Percentiles rank a stretch among this genome's conserved stretches.
Conservation (phyloP, 2,888 invertebrate species). For the Teinopalpus imperialis region DNA sequence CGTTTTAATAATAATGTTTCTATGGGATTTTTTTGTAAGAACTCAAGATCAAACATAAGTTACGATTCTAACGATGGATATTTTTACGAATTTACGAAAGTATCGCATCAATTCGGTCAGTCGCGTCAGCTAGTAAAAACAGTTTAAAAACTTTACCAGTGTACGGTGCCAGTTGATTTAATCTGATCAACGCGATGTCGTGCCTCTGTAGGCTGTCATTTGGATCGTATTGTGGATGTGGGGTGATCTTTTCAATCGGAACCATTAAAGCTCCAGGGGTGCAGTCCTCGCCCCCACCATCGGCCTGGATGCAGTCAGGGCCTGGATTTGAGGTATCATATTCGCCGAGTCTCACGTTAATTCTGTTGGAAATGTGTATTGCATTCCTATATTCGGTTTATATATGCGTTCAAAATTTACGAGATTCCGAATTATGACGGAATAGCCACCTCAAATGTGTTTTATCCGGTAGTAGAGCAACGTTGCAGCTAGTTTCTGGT, state of each 20-base stretch:
- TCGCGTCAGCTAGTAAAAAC: too few relatives aligned
- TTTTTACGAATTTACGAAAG: too few relatives aligned
- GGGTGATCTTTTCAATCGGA: conserved; percentile 55
- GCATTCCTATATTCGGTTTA: too few relatives aligned
- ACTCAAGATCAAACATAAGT: too few relatives aligned
- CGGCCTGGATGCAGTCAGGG: conserved; percentile 56
- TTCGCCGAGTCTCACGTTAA: conserved; percentile 67
- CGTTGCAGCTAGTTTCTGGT: too few relatives aligned
- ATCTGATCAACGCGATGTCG: conserved; percentile 73
- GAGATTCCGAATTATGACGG: too few relatives aligned
- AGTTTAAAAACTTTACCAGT: conserved; percentile 63
- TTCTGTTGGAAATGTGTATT: background rate
- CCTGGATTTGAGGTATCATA: conserved; percentile 57
- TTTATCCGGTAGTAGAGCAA: too few relatives aligned
- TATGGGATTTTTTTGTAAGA: too few relatives aligned
- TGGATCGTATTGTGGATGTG: conserved; percentile 61
- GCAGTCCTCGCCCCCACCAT: conserved; percentile 55
- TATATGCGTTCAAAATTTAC: too few relatives aligned
- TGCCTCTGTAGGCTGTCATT: conserved; percentile 31
- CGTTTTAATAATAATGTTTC: background rate
- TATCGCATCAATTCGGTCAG: too few relatives aligned
- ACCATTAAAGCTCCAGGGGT: conserved; percentile 57
- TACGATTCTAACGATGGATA: too few relatives aligned
- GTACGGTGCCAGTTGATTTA: conserved; percentile 55
- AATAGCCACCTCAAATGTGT: too few relatives aligned